Conservation (phyloP, 2,113 vertebrate species). For the Poeciliopsis occidentalis region DNA sequence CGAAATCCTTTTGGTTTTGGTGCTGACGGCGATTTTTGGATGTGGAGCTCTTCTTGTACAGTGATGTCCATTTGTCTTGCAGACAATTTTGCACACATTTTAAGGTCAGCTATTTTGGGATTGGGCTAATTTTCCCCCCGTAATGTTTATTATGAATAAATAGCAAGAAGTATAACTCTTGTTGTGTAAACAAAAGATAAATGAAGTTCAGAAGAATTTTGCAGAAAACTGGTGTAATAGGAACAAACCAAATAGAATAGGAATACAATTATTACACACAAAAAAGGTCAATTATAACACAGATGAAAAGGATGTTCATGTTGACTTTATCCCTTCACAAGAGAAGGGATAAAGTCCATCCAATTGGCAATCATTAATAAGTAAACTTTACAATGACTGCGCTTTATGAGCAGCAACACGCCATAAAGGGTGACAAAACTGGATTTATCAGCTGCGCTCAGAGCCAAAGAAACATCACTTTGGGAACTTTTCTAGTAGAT, state of each 20-base stretch:
- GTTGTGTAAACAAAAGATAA: background rate
- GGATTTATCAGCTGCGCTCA: slow-evolving; percentile 11
- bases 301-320: background rate
- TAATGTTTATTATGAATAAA: background rate
- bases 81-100: too few species aligned
- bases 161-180: background rate
- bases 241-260: background rate
- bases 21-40: too few species aligned
- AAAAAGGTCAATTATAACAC: background rate
- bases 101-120: too few species aligned
- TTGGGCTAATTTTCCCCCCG: background rate
- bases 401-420: slow-evolving; percentile 13
- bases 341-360: slow-evolving; percentile 65
- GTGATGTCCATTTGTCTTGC: too few species aligned
- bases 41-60: too few species aligned
- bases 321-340: background rate
- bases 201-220: background rate
- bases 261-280: background rate
- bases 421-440: background rate
- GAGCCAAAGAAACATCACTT: background rate
- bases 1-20: too few species aligned
- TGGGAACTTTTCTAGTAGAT: background rate
- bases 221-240: background rate
- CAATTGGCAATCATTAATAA: slow-evolving; percentile 57
- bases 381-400: slow-evolving; percentile 61